A percentile compares a stretch with the other conserved stretches of the same genome.
phyloP scores from a whole-genome alignment of 2,113 vertebrate species.

The Pseudorhombus dupliciocellatus region DNA sequence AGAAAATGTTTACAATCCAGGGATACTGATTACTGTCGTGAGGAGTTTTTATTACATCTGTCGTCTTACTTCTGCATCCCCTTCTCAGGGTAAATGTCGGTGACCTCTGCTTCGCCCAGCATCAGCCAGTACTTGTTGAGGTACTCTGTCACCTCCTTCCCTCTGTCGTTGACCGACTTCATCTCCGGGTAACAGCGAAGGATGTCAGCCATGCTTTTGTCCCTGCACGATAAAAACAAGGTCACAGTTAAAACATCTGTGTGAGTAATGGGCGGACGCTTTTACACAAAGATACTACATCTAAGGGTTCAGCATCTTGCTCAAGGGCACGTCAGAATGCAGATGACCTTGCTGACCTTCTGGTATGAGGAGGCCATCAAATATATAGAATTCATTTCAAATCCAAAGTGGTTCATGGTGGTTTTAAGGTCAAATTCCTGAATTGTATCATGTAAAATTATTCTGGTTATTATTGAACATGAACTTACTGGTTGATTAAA shows the following conservation, averaged over 20 bases:
- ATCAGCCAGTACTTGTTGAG: conserved; percentile 98
- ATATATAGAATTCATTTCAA: too few relatives aligned
- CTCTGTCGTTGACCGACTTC: conserved; percentile 85
- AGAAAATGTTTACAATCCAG: not conserved
- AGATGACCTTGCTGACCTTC: too few relatives aligned
- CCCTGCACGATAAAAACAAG: conserved; percentile 48
- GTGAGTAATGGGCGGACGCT: too few relatives aligned
- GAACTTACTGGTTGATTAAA: conserved; percentile 88
- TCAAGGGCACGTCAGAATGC: too few relatives aligned
- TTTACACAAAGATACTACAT: too few relatives aligned
- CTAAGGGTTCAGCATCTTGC: too few relatives aligned
- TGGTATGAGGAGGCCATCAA: too few relatives aligned
- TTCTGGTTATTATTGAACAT: not conserved
- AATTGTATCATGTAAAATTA: too few relatives aligned
- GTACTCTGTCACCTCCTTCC: conserved; percentile 90
- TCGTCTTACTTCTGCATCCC: conserved; percentile 85
- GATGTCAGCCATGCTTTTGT: conserved; percentile 86
- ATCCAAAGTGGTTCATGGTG: too few relatives aligned
- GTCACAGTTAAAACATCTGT: not conserved
- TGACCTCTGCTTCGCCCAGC: conserved; percentile 85
- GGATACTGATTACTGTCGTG: too few relatives aligned
- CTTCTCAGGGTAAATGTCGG: conserved; percentile 83
- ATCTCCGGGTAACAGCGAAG: conserved; percentile 89
- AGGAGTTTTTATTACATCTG: not conserved
- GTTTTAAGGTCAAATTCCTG: too few relatives aligned